Evolutionary conservation across 1,140 invertebrate genomes (phyloP), one percentile per base, ranked within the genome.

Genomic region (Cherax destructor): DNA sequence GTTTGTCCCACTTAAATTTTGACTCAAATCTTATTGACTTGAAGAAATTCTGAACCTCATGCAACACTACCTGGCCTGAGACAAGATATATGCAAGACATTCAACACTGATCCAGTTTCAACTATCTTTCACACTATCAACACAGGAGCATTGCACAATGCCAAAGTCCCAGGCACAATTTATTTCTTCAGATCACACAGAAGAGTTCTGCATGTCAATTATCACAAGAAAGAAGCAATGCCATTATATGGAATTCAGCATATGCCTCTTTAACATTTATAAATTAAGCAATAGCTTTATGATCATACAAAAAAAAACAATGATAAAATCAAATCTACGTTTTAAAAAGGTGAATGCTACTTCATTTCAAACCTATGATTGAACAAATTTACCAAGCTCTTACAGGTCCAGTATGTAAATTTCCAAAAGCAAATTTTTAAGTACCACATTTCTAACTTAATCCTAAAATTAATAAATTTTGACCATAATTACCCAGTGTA

Each of bases 241-340:
- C 49, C 85, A 49, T 72, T 49, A 61, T 76, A 41, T 65, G 61
- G 65, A 61, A 81, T 79, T 81, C n/a, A 30, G 80, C 87, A 83
- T 13, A 41, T 74, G 80, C 79, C 50, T 76, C 87, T 81, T 21
- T 49, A 56, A 49, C 21, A 30, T 47, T 49, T n/a, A 72, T 30
- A 50, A 24, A 86, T 74, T 21, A 76, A 86, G 72, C 69, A 72
- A 74, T 7, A 21, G 21, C 47, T 65, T 24, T 18, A 65, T 76
- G 41, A 24, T 56, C 61, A 89, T 52, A 83, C 80, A 83, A 13
- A 83, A 72, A 89, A 83, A 83, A 89, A 83, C 30, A 83, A 87
- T 56, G 65, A 89, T 89, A 89, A 89, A 89, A 89, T 83, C 41
- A 52, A 76, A 56, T 89, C 87, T 89, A 89, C 87, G 77, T 76